A percentile compares a stretch with the other conserved stretches of the same genome.
Evolutionary conservation across 2,113 vertebrate genomes (phyloP).

Genomic region (Amazona guildingii): DNA sequence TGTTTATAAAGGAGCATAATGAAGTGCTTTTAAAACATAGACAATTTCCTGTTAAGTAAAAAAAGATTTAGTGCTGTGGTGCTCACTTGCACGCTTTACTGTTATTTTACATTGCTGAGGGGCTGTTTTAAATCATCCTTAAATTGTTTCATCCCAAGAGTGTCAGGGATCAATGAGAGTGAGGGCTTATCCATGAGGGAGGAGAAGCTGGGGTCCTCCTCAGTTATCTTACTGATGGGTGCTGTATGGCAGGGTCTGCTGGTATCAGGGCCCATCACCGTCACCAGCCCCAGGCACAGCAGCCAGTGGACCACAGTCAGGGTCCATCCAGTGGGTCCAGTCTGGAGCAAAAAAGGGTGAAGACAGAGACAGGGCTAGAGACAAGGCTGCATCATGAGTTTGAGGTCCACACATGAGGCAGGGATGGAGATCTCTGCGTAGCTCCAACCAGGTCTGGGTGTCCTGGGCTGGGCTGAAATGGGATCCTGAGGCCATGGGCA

Average conservation of each 20-base stretch:
- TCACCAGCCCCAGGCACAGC: background rate
- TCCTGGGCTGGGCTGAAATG: background rate
- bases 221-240: fast-evolving
- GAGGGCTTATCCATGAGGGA: background rate
- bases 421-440: background rate
- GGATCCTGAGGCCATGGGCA: too few relatives aligned
- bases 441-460: background rate
- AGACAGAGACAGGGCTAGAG: background rate
- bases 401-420: background rate
- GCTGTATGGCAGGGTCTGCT: background rate
- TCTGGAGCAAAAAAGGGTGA: background rate
- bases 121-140: background rate
- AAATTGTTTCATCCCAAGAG: background rate
- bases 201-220: background rate
- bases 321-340: background rate
- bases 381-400: background rate
- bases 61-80: background rate
- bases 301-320: background rate
- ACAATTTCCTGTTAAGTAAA: background rate
- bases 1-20: background rate
- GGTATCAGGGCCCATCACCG: background rate
- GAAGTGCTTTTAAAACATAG: background rate
- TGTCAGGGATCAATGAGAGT: background rate
- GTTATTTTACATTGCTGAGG: background rate
- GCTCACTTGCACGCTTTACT: background rate